Conservation (phyloP, 2,888 invertebrate species). For the Heteromurus nitidus region DNA sequence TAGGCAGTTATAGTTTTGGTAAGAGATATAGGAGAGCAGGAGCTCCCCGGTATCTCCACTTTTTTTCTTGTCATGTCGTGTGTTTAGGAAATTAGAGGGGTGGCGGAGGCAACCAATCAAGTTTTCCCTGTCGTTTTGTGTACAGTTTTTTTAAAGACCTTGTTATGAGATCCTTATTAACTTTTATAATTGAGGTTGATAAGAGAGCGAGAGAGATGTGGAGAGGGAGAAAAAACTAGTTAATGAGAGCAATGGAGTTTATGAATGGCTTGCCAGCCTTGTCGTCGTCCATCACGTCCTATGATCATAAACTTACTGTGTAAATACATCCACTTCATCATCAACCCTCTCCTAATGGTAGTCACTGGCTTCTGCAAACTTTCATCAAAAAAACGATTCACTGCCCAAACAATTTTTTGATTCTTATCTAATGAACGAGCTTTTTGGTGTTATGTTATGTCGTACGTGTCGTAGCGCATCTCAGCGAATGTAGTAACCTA, state of each 20-base stretch:
- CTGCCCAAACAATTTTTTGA: slow-evolving; percentile 32
- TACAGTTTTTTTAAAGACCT: slow-evolving; percentile 58
- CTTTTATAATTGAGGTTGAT: slow-evolving; percentile 71
- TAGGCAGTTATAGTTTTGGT: slow-evolving; percentile 1
- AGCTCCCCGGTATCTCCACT: slow-evolving; percentile 26
- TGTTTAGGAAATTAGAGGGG: slow-evolving; percentile 45
- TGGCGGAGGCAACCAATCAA: slow-evolving; percentile 46
- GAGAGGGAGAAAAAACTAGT: slow-evolving; percentile 62
- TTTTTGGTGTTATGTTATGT: slow-evolving; percentile 1
- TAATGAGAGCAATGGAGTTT: slow-evolving; percentile 64
- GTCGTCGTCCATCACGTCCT: slow-evolving; percentile 66
- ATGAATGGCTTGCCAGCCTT: slow-evolving; percentile 68
- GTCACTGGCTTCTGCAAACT: slow-evolving; percentile 19
- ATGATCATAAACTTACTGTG: slow-evolving; percentile 46
- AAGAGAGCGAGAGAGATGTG: slow-evolving; percentile 36
- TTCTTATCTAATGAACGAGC: slow-evolving; percentile 34
- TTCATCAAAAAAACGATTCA: slow-evolving; percentile 1
- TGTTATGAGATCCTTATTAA: slow-evolving; percentile 70
- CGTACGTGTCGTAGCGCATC: too few species aligned
- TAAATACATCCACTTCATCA: background rate
- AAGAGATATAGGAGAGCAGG: background rate
- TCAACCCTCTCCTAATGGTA: background rate
- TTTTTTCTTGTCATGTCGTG: slow-evolving; percentile 40
- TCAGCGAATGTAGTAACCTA: too few species aligned
- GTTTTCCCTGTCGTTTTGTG: slow-evolving; percentile 40